Evolutionary conservation across 2,113 vertebrate species (phyloP).

Genomic region (Solea solea): DNA sequence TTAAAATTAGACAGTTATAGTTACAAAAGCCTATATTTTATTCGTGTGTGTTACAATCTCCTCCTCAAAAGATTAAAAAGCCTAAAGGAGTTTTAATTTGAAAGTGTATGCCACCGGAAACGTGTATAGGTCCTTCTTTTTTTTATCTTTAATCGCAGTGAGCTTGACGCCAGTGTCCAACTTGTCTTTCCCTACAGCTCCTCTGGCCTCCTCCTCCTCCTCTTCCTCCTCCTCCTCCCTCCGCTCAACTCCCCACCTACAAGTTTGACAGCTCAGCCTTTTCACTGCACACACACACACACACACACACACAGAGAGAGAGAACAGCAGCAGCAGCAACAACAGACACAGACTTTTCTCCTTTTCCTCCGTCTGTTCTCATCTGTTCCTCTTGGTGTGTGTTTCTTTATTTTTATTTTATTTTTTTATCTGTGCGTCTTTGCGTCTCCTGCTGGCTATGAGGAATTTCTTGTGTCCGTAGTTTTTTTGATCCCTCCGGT

Average conservation of each 20-base stretch:
- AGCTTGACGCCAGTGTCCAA: constrained; percentile 22
- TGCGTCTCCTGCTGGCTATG: constrained; percentile 58
- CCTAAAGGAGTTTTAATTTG: constrained; percentile 28
- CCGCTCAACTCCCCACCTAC: constrained; percentile 51
- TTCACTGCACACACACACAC: not conserved
- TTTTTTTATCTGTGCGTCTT: constrained; percentile 2
- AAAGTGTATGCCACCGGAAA: constrained; percentile 15
- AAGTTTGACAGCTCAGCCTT: constrained; percentile 80
- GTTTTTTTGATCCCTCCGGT: constrained; percentile 31
- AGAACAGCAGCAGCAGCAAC: constrained; percentile 21
- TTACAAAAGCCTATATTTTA: no score
- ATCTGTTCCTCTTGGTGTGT: no score
- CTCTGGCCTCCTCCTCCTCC: constrained; percentile 38
- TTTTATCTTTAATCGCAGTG: not conserved
- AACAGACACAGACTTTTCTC: constrained; percentile 11
- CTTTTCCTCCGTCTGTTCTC: not conserved
- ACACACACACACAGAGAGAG: constrained; percentile 2
- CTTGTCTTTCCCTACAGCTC: constrained; percentile 16
- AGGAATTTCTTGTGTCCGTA: constrained; percentile 59
- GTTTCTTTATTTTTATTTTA: not conserved
- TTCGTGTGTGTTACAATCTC: no score
- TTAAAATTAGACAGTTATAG: no score
- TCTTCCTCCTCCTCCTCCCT: constrained; percentile 30
- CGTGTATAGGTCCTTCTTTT: no score
- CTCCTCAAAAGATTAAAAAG: no score